Evolutionary conservation across 2,797 vertebrate genomes (phyloP), one percentile per base, ranked within the genome.

Genomic region (Parotocinclus haroldoi): DNA sequence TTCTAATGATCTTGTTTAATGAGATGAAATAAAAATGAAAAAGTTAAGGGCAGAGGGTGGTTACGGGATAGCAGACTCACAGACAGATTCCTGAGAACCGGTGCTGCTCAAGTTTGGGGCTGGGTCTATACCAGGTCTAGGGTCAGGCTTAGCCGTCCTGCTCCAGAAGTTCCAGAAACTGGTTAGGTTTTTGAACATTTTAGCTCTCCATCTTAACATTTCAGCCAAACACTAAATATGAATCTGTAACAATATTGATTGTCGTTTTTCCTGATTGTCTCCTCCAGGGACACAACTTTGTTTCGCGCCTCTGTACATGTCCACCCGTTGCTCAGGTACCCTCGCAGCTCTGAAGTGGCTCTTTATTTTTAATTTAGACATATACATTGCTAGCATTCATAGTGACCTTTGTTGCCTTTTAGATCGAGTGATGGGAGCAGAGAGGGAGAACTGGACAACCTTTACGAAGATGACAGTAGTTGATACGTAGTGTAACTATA

Each of bases 321-420:
- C 78, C 91, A 92, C 86, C 92, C 92, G 17, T 91, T 90, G 76
- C 81, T 92, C 87, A 94, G 93, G 93, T 95, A 92, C 89, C 71
- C 16, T 39, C 79, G n/a, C 8, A 63, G 46, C 37, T 38, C 11
- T 67, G 18, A 59, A 11, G 4, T 45, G 2, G 36, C 53, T 16
- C 18, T 13, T 9, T 13, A 48, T 48, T n/a, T 48, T 7, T 0
- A 7, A 7, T n/a, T 14, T 3, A 7, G 4, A 48, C 10, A n/a
- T 13, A 7, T 13, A 42, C 8, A n/a, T 16, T 50, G 16, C 13
- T 48, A 13, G 4, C 4, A 50, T 50, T 50, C 58, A 36, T 82
- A 50, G 79, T 49, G 0, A 27, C 11, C 69, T 10, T 0, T 76
- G n/a, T 16, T 62, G 68, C 81, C 50, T 77, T 13, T 13, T 66